Base-by-base conservation (phyloP, 2,113 vertebrate genomes). In the Proterorhinus semilunaris region DNA sequence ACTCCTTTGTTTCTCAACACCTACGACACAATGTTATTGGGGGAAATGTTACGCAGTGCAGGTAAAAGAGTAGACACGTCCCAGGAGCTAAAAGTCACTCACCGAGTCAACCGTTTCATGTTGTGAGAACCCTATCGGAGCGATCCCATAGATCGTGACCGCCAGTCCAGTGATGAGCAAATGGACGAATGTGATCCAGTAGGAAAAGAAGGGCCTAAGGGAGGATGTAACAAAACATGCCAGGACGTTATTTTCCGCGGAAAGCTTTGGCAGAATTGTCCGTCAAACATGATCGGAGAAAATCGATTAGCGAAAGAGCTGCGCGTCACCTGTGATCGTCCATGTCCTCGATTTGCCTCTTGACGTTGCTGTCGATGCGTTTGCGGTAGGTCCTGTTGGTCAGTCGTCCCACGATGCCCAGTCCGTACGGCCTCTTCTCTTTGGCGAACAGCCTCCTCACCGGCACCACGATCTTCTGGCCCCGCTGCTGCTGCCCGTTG, bases 101-200 rank as follows among this genome's bases (percentile, higher is more conserved):
- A 99, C 98, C 52, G 96, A 98, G 88, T 99, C 96, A 5, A 98
- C 95, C 0, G 95, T 96, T 88, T 99, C 96, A 0, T 99, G 96
- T 68, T 99, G 98, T 0, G 97, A 95, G 90, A 99, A 98, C 73
- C 98, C 98, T 76, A 99, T 91, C 0, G 98, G 98, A 10, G 96
- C 97, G 0, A 98, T 95, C 69, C 97, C 96, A 0, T 98, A 97
- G 91, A 97, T 98, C 62, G 93, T 92, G 69, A 99, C 95, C 0
- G 96, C 93, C 0, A 99, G 89, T 75, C 98, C 93, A 74, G 98
- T 99, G 89, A 98, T 92, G 45, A 99, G 94, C 2, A 97, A 92
- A 87, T 99, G 98, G 83, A 98, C 98, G 63, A 95, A 96, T 42
- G 96, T 98, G 75, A 99, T 95, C 98, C 98, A 99, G 91, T 99